Evolutionary conservation across 2,797 vertebrate genomes (phyloP).

Genomic region (Pangasius sanitwongsei): DNA sequence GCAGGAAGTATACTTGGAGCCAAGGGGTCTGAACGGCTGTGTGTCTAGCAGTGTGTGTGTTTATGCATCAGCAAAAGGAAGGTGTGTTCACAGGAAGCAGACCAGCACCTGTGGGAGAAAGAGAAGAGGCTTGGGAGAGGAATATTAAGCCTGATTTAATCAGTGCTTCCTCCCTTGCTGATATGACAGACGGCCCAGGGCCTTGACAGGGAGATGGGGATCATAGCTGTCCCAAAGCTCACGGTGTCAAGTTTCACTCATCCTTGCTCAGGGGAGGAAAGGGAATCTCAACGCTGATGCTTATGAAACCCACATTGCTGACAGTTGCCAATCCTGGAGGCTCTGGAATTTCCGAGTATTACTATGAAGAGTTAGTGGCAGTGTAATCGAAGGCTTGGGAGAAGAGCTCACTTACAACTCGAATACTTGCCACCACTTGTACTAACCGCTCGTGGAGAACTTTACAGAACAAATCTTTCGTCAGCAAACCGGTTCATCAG

Average conservation of each 20-base stretch:
- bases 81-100: conserved; percentile 43
- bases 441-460: neutral
- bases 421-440: conserved; percentile 12
- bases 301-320: conserved; percentile 7
- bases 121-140: conserved; percentile 36
- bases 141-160: conserved; percentile 55
- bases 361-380: neutral
- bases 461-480: neutral
- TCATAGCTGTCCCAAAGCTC: conserved; percentile 12
- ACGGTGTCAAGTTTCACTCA: conserved; percentile 29
- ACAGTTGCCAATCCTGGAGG: neutral
- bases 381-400: neutral
- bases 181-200: conserved; percentile 56
- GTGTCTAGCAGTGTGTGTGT: conserved; percentile 25
- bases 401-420: neutral
- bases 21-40: neutral
- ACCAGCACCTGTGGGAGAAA: conserved; percentile 37
- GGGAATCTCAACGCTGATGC: conserved; percentile 18
- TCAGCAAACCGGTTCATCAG: conserved; percentile 3
- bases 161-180: conserved; percentile 47
- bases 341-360: conserved; percentile 16
- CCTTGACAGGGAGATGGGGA: conserved; percentile 33
- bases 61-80: conserved; percentile 59
- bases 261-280: conserved; percentile 19
- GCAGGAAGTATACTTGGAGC: neutral